phyloP scores from a whole-genome alignment of 2,888 invertebrate genomes.

The Heliconius erato region DNA sequence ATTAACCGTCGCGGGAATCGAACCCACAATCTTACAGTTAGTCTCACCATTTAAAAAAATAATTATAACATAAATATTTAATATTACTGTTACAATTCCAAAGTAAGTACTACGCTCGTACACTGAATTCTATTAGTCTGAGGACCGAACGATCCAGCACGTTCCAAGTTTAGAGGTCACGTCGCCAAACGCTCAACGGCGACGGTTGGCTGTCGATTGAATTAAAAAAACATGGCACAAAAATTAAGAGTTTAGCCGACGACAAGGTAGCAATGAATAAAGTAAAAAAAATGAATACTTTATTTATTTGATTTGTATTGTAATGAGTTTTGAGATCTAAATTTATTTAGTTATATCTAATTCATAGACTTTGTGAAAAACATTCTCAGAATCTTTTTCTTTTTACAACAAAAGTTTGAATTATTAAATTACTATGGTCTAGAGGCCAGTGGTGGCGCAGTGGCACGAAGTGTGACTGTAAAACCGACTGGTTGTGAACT shows the following conservation, averaged over 20 bases:
- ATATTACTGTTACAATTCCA: constrained; percentile 7
- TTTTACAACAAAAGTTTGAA: too few relatives aligned
- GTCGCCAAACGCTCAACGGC: constrained; percentile 20
- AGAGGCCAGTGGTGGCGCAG: too few relatives aligned
- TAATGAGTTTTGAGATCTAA: neutral
- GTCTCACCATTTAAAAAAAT: too few relatives aligned
- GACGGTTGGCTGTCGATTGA: constrained; percentile 20
- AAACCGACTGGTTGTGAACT: too few relatives aligned
- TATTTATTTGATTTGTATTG: neutral
- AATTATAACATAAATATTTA: neutral
- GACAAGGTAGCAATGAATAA: neutral
- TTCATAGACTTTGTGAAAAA: neutral
- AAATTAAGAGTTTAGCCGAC: neutral
- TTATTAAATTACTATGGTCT: too few relatives aligned
- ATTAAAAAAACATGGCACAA: constrained; percentile 27
- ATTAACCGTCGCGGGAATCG: too few relatives aligned
- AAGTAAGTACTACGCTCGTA: constrained; percentile 4
- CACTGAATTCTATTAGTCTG: constrained; percentile 11
- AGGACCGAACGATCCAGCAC: constrained; percentile 16
- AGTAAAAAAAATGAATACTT: neutral
- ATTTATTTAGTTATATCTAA: neutral
- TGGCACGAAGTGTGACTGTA: too few relatives aligned
- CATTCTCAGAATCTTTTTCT: neutral
- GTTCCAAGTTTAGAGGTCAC: constrained; percentile 37
- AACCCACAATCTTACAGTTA: too few relatives aligned